These are phyloP conservation scores for Fringilla coelebs DNA, from an alignment of 2,797 vertebrate genomes.

Conservation along the genomic window DNA sequence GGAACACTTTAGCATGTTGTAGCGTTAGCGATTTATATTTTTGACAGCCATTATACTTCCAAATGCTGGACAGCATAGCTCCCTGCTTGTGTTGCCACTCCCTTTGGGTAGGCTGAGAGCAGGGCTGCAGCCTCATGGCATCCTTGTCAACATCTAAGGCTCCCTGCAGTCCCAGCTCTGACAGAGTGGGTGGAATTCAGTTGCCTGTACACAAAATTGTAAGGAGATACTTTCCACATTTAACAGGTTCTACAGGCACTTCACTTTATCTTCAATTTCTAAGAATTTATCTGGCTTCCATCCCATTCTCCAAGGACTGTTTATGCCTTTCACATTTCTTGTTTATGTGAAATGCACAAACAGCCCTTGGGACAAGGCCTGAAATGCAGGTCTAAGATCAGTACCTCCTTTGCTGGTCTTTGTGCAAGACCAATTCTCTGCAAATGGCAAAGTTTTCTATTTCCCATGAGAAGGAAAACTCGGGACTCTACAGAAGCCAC, in stretches of 20 bases:
- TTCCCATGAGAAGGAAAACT: neutral
- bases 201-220: accelerated
- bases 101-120: neutral
- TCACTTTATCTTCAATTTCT: neutral
- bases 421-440: neutral
- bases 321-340: neutral
- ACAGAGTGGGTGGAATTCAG: neutral
- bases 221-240: neutral
- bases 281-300: neutral
- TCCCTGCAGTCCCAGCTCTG: neutral
- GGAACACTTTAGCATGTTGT: neutral
- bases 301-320: conserved; percentile 15
- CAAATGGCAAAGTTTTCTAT: neutral
- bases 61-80: neutral
- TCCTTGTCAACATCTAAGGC: neutral
- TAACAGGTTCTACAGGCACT: neutral
- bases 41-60: neutral
- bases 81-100: neutral
- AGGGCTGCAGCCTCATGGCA: neutral
- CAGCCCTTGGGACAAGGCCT: neutral
- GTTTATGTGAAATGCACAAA: neutral
- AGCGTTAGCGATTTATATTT: neutral
- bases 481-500: neutral
- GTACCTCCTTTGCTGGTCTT: neutral
- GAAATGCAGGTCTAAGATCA: neutral